Evolutionary conservation across 1,140 invertebrate species (phyloP).

Genomic region (Drosophila sp.): DNA sequence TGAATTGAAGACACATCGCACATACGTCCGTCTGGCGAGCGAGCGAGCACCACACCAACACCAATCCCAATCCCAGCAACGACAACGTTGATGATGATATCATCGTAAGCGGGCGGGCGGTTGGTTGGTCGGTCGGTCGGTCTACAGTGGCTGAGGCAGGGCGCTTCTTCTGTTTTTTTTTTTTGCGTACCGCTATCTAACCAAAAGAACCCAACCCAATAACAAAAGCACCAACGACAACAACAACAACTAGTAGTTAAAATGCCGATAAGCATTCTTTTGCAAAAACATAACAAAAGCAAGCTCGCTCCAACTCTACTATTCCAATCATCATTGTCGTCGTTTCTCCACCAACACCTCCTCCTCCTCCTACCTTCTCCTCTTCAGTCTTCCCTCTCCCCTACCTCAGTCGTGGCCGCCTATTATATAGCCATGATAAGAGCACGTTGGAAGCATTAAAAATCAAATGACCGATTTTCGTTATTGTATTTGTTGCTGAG

Average conservation of each 20-base stretch:
- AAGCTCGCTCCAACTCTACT: constrained; percentile 16
- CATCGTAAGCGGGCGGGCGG: constrained; percentile 34
- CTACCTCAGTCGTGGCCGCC: background rate
- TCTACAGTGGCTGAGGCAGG: constrained; percentile 43
- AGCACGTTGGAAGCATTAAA: constrained; percentile 48
- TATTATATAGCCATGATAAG: constrained; percentile 52
- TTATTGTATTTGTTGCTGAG: constrained; percentile 11
- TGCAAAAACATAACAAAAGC: constrained; percentile 40
- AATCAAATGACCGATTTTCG: constrained; percentile 58
- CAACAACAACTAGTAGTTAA: constrained; percentile 49
- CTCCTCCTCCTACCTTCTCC: background rate
- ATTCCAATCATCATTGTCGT: constrained; percentile 13
- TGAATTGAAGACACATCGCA: constrained; percentile 70
- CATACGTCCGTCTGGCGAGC: constrained; percentile 41
- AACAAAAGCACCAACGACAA: constrained; percentile 42
- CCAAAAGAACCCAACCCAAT: constrained; percentile 49
- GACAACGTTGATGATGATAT: constrained; percentile 59
- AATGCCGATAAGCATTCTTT: constrained; percentile 76
- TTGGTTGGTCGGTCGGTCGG: too few relatives aligned
- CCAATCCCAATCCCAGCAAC: constrained; percentile 6
- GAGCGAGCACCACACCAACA: constrained; percentile 4
- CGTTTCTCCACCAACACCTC: background rate
- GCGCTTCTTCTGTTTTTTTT: constrained; percentile 38
- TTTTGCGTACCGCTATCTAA: constrained; percentile 47
- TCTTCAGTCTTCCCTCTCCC: background rate